Evolutionary conservation across 2,888 invertebrate species (phyloP).

Genomic region (Andricus curvator): DNA sequence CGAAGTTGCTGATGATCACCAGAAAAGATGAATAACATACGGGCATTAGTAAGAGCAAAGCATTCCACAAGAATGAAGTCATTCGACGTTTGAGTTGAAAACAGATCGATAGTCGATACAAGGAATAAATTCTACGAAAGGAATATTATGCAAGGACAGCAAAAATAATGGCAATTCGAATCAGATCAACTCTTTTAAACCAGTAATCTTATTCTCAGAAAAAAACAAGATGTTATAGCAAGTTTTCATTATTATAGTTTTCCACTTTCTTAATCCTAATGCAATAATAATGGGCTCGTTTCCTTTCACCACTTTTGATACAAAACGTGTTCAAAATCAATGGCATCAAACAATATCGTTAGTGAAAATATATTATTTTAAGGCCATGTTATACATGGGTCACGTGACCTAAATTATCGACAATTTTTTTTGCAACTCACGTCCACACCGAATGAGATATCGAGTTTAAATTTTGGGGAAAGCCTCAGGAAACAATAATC

Average conservation of each 20-base stretch:
- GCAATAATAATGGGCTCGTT: not conserved
- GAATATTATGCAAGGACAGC: constrained; percentile 40
- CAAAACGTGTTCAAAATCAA: not conserved
- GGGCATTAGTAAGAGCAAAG: constrained; percentile 49
- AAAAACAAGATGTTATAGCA: not conserved
- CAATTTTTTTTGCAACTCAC: too few species aligned
- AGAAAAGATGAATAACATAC: constrained; percentile 42
- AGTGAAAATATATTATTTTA: not conserved
- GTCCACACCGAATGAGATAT: too few species aligned
- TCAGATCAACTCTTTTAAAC: constrained; percentile 25
- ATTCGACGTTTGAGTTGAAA: constrained; percentile 45
- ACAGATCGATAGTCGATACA: constrained; percentile 33
- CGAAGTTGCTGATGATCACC: constrained; percentile 17
- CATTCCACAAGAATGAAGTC: constrained; percentile 67
- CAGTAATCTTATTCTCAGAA: not conserved
- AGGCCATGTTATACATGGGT: too few species aligned
- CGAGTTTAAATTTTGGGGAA: too few species aligned
- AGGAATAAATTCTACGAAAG: constrained; percentile 13
- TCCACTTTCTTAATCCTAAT: constrained; percentile 3
- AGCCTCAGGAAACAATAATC: too few species aligned
- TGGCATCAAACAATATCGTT: not conserved
- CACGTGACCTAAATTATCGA: too few species aligned
- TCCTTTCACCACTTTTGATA: constrained; percentile 10
- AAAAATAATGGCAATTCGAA: constrained; percentile 43
- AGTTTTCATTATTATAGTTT: not conserved